Conservation (phyloP, 2,797 vertebrate genomes). For the Bufotes viridis region DNA sequence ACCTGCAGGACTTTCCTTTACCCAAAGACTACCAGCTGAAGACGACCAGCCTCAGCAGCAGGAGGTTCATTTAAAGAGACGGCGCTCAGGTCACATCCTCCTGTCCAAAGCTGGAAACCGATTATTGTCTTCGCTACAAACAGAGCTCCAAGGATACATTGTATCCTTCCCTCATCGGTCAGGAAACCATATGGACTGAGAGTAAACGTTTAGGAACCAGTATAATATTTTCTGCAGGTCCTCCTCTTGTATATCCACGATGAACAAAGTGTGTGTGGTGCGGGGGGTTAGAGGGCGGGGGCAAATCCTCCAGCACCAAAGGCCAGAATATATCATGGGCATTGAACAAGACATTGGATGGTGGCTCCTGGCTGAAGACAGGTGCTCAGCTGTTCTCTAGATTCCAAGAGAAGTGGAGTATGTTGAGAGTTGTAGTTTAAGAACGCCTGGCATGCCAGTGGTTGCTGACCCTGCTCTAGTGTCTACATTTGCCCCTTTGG, state of each 20-base stretch:
- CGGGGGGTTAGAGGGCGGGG: background rate
- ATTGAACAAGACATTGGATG: background rate
- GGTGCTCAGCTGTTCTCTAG: background rate
- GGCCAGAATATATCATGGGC: background rate
- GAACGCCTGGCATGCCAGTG: no score
- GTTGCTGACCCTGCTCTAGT: background rate
- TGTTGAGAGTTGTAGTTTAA: no score
- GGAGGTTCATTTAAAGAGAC: conserved; percentile 1
- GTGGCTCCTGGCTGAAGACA: background rate
- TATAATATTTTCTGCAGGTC: no score
- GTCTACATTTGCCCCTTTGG: background rate
- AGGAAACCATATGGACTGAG: background rate
- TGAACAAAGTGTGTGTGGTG: background rate
- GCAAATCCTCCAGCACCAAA: background rate
- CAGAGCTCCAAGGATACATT: background rate
- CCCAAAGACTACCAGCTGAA: conserved; percentile 67
- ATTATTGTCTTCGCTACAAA: background rate
- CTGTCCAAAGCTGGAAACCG: background rate
- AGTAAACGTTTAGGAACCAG: background rate
- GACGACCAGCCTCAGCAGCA: conserved; percentile 63
- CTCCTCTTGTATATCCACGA: background rate
- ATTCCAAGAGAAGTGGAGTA: no score
- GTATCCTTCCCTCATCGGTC: background rate
- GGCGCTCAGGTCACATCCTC: background rate
- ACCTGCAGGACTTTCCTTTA: conserved; percentile 75